Conservation (phyloP, 2,888 invertebrate species). For the Sisyra terminalis region DNA sequence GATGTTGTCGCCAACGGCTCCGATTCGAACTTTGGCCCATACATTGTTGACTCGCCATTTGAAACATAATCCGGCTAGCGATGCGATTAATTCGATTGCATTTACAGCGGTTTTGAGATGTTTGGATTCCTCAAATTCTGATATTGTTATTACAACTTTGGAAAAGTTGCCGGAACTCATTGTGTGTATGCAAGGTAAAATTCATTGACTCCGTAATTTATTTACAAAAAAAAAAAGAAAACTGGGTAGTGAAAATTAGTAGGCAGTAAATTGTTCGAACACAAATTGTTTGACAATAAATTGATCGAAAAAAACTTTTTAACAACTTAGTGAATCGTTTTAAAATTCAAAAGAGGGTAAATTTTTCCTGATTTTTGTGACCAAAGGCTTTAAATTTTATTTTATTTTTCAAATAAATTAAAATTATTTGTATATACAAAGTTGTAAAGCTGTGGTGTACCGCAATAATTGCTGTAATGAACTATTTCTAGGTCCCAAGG, state of each 20-base stretch:
- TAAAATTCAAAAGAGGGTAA: no score
- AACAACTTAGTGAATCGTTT: no score
- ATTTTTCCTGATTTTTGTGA: no score
- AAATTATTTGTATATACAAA: no score
- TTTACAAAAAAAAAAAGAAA: background rate
- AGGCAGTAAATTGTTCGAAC: background rate
- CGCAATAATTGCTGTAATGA: no score
- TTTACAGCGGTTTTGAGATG: slow-evolving; percentile 67
- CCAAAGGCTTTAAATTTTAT: no score
- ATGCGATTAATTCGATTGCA: slow-evolving; percentile 38
- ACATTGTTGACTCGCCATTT: slow-evolving; percentile 53
- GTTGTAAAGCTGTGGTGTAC: no score
- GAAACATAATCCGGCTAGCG: slow-evolving; percentile 43
- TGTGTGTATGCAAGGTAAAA: slow-evolving; percentile 52
- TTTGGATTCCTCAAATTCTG: slow-evolving; percentile 61
- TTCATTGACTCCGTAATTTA: slow-evolving; percentile 3
- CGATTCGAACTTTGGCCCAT: slow-evolving; percentile 54
- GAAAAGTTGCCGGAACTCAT: slow-evolving; percentile 72
- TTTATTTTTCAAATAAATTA: no score
- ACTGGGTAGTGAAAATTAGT: background rate
- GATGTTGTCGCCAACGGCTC: slow-evolving; percentile 40
- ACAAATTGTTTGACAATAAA: no score
- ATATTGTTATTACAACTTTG: slow-evolving; percentile 60
- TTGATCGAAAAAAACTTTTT: no score
- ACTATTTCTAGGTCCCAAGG: no score